Base-by-base conservation (phyloP, 2,888 invertebrate genomes). In the Ctena decussata region DNA sequence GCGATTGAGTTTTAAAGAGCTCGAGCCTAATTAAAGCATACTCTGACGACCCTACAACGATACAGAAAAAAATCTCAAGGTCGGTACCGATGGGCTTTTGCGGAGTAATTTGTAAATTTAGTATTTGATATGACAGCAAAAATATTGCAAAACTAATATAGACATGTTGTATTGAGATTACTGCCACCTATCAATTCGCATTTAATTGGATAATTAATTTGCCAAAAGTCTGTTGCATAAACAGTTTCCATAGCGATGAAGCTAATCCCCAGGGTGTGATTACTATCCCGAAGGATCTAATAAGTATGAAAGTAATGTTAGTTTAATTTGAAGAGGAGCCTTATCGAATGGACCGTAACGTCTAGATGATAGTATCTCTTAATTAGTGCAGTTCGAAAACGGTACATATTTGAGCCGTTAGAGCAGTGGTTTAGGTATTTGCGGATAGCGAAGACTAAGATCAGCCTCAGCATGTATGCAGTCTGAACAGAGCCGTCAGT, bases 171-270 rank as follows among this genome's bases (percentile, higher is more conserved):
- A 72, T 37, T 72, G 27, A 15, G 24, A 24, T 72, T n/a, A 41
- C n/a, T 39, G 44, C 18, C n/a, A n/a, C 41, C 72, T 72, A 72
- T 71, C 80, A 46, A 81, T 81, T 46, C 70, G 46, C 75, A 81
- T 83, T 87, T 87, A 87, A 87, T 77, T 82, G 84, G 84, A 80
- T 87, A 87, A 87, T 87, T 85, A 87, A 77, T 71, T 78, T 37
- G 24, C 80, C 87, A 87, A 78, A 77, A 80, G 70, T 53, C 69
- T 70, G 74, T 73, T 78, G 80, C 74, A 85, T 85, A 80, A 87
- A 87, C 87, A 87, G 44, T 82, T 85, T 87, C 78, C 75, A 32
- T 41, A 18, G 80, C 69, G 75, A 76, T 78, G 27, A 72, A 44
- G 32, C 39, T 70, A 49, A 70, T 70, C 85, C 80, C 77, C 30